Evolutionary conservation across 2,888 invertebrate species (phyloP), one percentile per base, ranked within the genome.

Genomic region (Drosophila macrospina): DNA sequence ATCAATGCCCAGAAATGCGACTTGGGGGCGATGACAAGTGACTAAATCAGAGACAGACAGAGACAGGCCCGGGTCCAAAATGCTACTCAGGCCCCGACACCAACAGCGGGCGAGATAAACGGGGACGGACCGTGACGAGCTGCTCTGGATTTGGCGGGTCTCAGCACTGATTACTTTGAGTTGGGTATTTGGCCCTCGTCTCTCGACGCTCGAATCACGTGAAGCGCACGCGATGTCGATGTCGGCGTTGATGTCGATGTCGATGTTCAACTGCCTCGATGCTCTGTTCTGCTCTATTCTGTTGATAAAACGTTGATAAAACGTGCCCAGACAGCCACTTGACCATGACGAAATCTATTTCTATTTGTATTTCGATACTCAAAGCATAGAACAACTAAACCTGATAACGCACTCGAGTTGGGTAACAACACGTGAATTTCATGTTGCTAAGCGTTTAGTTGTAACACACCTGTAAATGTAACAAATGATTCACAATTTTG

Each of bases 181-280:
- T 26, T 36, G 7, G 6, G 6, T 28, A 28, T 28, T 28, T 7
- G 6, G 7, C 8, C 5, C 6, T 7, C 28, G 28, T 16, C 39
- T 7, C 37, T 37, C 51, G 26, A 4, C 26, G 15, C 26, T 15
- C 26, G 44, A 30, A 78, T 80, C 78, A 84, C 71, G 62, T 69
- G 62, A 74, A 70, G 51, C 44, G 36, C 71, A 75, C 71, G 65
- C 75, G 77, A 86, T 78, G 26, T 41, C 44, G 4, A 36, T 34
- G 37, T 45, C 20, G n/a, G n/a, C n/a, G n/a, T n/a, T n/a, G n/a
- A n/a, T n/a, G n/a, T n/a, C 75, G 77, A 86, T 78, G 26, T 41
- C 44, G 4, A 36, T 34, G 37, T 45, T 15, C 54, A 54, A 28
- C 59, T 34, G 47, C 32, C 36, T 60, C 39, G 54, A 47, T 61